phyloP scores from a whole-genome alignment of 1,140 invertebrate genomes.

The Calliopsis andreniformis region DNA sequence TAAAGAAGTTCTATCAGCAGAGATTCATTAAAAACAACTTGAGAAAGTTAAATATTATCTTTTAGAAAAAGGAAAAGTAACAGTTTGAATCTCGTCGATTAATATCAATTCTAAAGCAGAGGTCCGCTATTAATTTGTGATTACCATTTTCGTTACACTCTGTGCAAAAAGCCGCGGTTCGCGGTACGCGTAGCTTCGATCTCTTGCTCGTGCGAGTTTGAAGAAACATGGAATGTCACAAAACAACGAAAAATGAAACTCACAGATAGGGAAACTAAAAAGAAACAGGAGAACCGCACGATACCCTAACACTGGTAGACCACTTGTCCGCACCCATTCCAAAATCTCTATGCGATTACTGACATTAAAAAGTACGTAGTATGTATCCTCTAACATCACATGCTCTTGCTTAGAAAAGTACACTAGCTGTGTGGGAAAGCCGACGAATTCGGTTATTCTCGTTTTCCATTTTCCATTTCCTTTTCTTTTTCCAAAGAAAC shows the following conservation, averaged over 20 bases:
- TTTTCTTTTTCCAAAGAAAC: too few species aligned
- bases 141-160: too few species aligned
- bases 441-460: constrained; percentile 32
- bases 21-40: too few species aligned
- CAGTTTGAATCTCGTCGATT: too few species aligned
- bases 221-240: constrained; percentile 76
- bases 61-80: too few species aligned
- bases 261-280: constrained; percentile 44
- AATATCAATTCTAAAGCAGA: too few species aligned
- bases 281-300: constrained; percentile 55
- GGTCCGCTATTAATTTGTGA: too few species aligned
- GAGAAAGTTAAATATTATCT: too few species aligned
- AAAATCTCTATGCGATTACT: constrained; percentile 49
- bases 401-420: constrained; percentile 70
- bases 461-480: neutral
- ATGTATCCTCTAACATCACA: constrained; percentile 73
- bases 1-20: too few species aligned
- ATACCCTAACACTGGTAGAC: constrained; percentile 48
- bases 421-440: constrained; percentile 62
- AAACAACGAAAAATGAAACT: constrained; percentile 68
- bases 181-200: constrained; percentile 49
- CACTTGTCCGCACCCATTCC: constrained; percentile 40
- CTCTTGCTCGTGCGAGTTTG: constrained; percentile 63
- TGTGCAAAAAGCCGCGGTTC: constrained; percentile 31
- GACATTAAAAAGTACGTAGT: constrained; percentile 55